Percentiles rank a stretch among this genome's conserved stretches.
phyloP scores from a whole-genome alignment of 92 coral and sea anemone genomes.

The Anthopleura xanthogrammica region DNA sequence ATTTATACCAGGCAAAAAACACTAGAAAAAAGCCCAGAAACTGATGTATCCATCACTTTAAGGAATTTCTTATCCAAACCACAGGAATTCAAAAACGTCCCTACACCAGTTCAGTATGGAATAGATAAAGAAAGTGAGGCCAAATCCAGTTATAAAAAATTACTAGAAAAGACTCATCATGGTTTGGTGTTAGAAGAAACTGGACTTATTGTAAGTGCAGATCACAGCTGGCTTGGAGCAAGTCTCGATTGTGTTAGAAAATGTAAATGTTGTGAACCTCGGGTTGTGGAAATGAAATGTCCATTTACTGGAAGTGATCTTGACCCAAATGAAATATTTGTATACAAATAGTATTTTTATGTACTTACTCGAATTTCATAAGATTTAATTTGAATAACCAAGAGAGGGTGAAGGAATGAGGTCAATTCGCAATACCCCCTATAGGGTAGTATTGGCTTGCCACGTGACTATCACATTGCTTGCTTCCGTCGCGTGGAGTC shows the following conservation, averaged over 20 bases:
- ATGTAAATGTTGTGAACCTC: conserved; percentile 35
- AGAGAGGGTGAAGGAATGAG: too few species aligned
- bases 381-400: too few species aligned
- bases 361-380: too few species aligned
- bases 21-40: conserved; percentile 51
- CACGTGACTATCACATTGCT: too few species aligned
- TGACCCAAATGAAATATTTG: too few species aligned
- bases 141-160: conserved; percentile 33
- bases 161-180: conserved; percentile 44
- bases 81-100: conserved; percentile 29
- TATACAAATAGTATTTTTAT: too few species aligned
- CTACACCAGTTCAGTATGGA: conserved; percentile 51
- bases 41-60: conserved; percentile 40
- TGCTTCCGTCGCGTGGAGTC: too few species aligned
- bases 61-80: conserved; percentile 32
- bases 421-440: too few species aligned
- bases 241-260: conserved; percentile 33
- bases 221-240: conserved; percentile 33
- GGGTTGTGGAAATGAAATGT: conserved; percentile 30
- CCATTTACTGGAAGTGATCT: conserved; percentile 31
- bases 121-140: conserved; percentile 50
- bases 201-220: conserved; percentile 56
- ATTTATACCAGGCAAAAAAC: conserved; percentile 66
- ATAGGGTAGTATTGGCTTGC: too few species aligned
- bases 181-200: conserved; percentile 44